A percentile compares a stretch with the other conserved stretches of the same genome.
Conservation (phyloP, 2,888 invertebrate genomes). For the Ellobium chinense region DNA sequence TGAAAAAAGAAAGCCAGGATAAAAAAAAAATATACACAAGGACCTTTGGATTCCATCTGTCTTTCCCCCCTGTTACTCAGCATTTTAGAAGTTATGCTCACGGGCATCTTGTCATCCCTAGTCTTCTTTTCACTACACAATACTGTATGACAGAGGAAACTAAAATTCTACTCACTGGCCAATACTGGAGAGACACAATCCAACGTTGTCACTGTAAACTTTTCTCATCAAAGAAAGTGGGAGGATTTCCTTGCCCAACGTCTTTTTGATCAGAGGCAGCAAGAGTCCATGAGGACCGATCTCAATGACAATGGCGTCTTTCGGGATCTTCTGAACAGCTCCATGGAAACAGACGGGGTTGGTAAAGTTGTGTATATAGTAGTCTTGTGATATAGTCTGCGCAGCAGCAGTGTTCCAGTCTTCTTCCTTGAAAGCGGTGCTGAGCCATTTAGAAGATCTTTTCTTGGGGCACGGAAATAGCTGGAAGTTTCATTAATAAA, state of each 20-base stretch:
- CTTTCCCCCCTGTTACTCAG: too few relatives aligned
- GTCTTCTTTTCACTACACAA: too few relatives aligned
- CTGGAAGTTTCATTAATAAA: conserved; percentile 69
- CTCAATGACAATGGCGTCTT: conserved; percentile 92
- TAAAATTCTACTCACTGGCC: conserved; percentile 86
- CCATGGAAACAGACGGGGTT: conserved; percentile 96
- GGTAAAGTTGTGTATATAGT: conserved; percentile 96
- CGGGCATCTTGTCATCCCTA: too few relatives aligned
- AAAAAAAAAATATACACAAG: too few relatives aligned
- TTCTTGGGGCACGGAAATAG: conserved; percentile 90
- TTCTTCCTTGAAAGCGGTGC: conserved; percentile 92
- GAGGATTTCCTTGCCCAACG: conserved; percentile 86
- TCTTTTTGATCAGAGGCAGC: conserved; percentile 94
- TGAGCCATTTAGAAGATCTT: conserved; percentile 91
- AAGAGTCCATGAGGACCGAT: conserved; percentile 96
- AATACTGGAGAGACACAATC: conserved; percentile 87
- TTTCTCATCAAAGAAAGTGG: conserved; percentile 92
- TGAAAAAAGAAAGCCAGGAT: too few relatives aligned
- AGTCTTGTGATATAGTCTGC: conserved; percentile 91
- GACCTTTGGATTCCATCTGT: too few relatives aligned
- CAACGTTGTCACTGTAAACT: conserved; percentile 87
- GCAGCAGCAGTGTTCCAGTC: conserved; percentile 90
- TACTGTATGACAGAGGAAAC: too few relatives aligned
- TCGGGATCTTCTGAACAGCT: conserved; percentile 90
- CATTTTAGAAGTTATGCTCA: too few relatives aligned